Evolutionary conservation across 2,888 invertebrate species (phyloP).

Genomic region (Tachystola acroxantha): DNA sequence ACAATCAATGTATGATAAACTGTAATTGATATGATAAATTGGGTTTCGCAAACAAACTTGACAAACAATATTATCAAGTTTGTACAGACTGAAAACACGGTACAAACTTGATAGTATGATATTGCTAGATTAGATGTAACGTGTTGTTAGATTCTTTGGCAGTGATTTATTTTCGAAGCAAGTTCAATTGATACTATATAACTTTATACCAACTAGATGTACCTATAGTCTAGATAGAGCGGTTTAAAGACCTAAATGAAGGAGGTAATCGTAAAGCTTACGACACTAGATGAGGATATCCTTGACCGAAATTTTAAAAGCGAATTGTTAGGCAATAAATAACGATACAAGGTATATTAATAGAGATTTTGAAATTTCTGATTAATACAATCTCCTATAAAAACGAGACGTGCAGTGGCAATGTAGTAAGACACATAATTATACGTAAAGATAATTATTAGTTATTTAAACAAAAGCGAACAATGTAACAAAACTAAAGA

Average conservation of each 20-base stretch:
- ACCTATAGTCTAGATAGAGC: too few relatives aligned
- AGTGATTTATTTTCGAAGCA: background rate
- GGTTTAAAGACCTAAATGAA: too few relatives aligned
- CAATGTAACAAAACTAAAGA: too few relatives aligned
- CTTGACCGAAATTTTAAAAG: constrained; percentile 5
- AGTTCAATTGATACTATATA: background rate
- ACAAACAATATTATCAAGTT: constrained; percentile 6
- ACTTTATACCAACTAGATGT: too few relatives aligned
- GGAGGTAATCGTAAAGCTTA: background rate
- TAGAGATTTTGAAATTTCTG: background rate
- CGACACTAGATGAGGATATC: constrained; percentile 1
- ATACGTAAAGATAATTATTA: too few relatives aligned
- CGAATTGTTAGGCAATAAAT: constrained; percentile 2
- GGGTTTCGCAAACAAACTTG: constrained; percentile 6
- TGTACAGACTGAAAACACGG: background rate
- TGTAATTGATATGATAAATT: constrained; percentile 9
- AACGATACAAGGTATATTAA: background rate
- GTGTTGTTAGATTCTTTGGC: background rate
- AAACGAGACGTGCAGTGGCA: too few relatives aligned
- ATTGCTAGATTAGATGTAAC: too few relatives aligned
- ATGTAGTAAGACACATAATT: too few relatives aligned
- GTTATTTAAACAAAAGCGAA: too few relatives aligned
- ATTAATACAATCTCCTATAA: background rate
- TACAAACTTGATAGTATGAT: too few relatives aligned
- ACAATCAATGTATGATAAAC: constrained; percentile 3